phyloP scores from a whole-genome alignment of 2,888 invertebrate species.

The Agrotis clavis region DNA sequence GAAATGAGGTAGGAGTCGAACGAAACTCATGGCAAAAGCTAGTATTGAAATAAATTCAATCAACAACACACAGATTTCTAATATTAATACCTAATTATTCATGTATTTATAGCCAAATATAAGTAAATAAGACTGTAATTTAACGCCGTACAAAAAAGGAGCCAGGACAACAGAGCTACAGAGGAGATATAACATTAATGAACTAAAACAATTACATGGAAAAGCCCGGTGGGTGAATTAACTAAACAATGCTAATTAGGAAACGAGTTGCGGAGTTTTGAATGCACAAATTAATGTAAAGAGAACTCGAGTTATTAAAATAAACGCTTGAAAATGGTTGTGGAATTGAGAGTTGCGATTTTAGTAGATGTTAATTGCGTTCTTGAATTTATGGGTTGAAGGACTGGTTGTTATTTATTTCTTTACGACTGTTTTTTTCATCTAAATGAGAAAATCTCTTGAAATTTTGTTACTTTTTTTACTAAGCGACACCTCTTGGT shows the following conservation, averaged over 20 bases:
- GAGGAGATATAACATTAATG: constrained; percentile 52
- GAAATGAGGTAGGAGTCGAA: neutral
- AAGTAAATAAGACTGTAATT: neutral
- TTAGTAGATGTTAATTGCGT: constrained; percentile 6
- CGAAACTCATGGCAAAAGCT: neutral
- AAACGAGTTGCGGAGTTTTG: constrained; percentile 44
- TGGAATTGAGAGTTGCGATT: constrained; percentile 8
- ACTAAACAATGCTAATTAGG: constrained; percentile 59
- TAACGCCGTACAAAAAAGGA: neutral
- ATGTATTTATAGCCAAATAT: too few relatives aligned
- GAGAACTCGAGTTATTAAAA: constrained; percentile 40
- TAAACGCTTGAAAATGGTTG: constrained; percentile 23
- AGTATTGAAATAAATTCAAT: neutral
- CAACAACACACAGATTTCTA: too few relatives aligned
- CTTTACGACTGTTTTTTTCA: neutral
- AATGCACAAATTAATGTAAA: constrained; percentile 58
- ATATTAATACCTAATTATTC: too few relatives aligned
- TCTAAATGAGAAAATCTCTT: neutral
- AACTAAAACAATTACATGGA: constrained; percentile 53
- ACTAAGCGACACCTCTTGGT: too few relatives aligned
- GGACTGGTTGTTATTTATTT: neutral
- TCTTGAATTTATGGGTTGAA: neutral
- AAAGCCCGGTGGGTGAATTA: constrained; percentile 36
- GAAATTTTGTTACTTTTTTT: neutral
- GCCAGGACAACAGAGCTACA: constrained; percentile 29